These are phyloP conservation scores for Pseudococcus viburni DNA, from an alignment of 2,888 invertebrate species.

Conservation along the genomic window DNA sequence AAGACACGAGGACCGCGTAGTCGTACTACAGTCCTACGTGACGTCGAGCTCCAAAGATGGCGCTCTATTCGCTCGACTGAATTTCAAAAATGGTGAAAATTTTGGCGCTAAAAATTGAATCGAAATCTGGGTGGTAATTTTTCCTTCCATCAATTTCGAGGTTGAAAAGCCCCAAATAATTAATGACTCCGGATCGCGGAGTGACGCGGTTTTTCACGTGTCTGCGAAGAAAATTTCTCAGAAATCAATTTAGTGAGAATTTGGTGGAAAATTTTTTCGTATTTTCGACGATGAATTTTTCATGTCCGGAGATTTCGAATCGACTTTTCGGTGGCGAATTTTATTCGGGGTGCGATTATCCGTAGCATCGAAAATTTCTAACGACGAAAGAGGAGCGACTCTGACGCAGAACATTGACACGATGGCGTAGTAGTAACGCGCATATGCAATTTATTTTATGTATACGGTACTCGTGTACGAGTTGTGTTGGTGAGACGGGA, in stretches of 20 bases:
- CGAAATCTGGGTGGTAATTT: background rate
- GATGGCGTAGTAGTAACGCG: constrained; percentile 9
- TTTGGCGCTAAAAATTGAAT: constrained; percentile 4
- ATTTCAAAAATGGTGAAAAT: background rate
- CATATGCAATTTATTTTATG: constrained; percentile 33
- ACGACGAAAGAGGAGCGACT: background rate
- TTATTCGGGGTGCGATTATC: background rate
- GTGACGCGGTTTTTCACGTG: background rate
- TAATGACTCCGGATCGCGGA: background rate
- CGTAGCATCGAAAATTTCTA: background rate
- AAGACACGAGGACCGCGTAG: background rate
- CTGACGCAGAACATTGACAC: constrained; percentile 25
- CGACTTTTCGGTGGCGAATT: background rate
- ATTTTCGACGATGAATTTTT: background rate
- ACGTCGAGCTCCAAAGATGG: background rate
- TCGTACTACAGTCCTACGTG: background rate
- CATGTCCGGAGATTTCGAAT: background rate
- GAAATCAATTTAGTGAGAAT: background rate
- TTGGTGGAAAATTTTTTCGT: background rate
- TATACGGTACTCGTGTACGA: constrained; percentile 16
- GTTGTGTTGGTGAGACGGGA: constrained; percentile 1
- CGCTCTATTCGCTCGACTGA: background rate
- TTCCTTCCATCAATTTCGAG: background rate
- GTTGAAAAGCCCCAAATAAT: background rate
- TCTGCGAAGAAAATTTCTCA: background rate